Base-by-base conservation (phyloP, 1,140 invertebrate species). In the Coelopa frigida region DNA sequence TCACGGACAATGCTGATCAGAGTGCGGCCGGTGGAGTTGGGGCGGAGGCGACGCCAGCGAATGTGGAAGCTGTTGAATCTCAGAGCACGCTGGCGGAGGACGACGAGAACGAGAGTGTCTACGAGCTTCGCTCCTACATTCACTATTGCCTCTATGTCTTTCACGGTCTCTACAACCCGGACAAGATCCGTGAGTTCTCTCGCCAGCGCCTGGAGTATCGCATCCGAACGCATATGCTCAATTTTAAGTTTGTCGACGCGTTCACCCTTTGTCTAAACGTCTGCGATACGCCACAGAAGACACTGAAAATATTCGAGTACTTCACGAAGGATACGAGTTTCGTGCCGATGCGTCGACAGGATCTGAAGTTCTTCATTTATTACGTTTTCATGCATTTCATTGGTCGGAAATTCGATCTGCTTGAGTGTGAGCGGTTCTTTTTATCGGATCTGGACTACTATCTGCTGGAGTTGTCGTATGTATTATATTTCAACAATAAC, bases 101-200 rank as follows among this genome's bases (percentile, higher is more conserved):
- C n/a, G 48, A 48, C 4, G 55, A 57, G 1, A 58, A 60, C 39
- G 48, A 24, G 10, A 60, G 53, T 44, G 57, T 50, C 12, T 56
- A 54, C 23, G 52, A 61, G 4, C 32, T 68, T 27, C 56, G 61
- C 5, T 54, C 67, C 46, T 68, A 66, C 46, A 66, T 80, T 39
- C 76, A 80, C 55, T 78, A 77, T 51, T 72, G 72, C 33, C 47
- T 79, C 5, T 72, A 78, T 51, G 69, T 74, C 22, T 78, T 78
- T 45, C 59, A 70, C 39, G 75, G 75, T 20, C 56, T 77, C 26
- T 79, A 77, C 33, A 70, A 73, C 49, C 64, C 69, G 11, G 61
- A 64, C 12, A 73, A 71, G 56, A 72, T 79, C 40, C 54, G 73
- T 39, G 68, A 72, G 35, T 68, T 56, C 21, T 43, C 58, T 3